phyloP scores from a whole-genome alignment of 2,797 vertebrate genomes.

The Distichodus sexfasciatus region DNA sequence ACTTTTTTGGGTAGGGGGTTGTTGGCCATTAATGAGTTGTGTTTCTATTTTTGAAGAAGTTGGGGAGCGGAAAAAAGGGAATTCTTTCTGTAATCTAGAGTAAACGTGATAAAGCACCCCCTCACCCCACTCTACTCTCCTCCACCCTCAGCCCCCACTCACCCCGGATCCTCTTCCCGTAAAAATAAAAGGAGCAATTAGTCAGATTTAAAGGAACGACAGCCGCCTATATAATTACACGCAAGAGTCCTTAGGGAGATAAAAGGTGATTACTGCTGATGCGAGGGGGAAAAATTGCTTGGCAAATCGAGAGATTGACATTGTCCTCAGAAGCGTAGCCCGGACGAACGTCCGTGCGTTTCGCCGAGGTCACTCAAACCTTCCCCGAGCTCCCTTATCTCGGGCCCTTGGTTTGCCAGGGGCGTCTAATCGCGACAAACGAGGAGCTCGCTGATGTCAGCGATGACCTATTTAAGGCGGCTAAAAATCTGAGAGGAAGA shows the following conservation, averaged over 20 bases:
- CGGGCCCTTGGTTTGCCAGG: constrained; percentile 27
- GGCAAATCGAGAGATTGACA: constrained; percentile 56
- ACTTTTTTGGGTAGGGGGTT: no score
- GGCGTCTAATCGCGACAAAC: constrained; percentile 11
- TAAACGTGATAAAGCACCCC: constrained; percentile 31
- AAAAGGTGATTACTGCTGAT: constrained; percentile 67
- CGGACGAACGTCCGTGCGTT: constrained; percentile 32
- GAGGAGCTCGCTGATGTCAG: neutral
- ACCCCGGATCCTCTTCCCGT: constrained; percentile 64
- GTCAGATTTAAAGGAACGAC: constrained; percentile 78
- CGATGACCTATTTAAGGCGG: neutral
- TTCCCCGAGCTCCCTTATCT: constrained; percentile 34
- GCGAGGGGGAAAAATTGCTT: constrained; percentile 52
- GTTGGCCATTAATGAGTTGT: neutral
- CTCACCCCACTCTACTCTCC: constrained; percentile 60
- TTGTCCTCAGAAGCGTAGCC: constrained; percentile 48
- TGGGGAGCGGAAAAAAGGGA: neutral
- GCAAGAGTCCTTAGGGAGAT: constrained; percentile 71
- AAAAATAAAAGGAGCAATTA: constrained; percentile 77
- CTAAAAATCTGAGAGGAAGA: no score
- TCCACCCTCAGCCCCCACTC: constrained; percentile 55
- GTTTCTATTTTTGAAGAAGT: neutral
- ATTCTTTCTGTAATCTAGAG: constrained; percentile 29
- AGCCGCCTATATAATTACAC: constrained; percentile 71
- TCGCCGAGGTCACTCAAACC: constrained; percentile 40